Base-by-base conservation (phyloP, 2,888 invertebrate genomes). In the Scaptodrosophila latifasciaeformis region DNA sequence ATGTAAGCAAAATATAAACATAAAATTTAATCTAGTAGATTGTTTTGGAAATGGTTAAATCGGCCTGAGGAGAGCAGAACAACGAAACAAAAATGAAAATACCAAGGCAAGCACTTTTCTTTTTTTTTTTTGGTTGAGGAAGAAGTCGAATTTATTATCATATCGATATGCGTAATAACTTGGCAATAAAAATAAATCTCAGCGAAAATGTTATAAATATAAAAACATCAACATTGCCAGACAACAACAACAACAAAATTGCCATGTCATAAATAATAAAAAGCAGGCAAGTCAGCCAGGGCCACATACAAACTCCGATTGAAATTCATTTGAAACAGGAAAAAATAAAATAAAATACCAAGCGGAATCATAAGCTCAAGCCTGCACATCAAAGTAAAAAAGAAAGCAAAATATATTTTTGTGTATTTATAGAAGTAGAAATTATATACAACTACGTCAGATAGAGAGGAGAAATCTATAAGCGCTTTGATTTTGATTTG, bases 131-230 rank as follows among this genome's bases (percentile, higher is more conserved):
- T 7, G 24, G 24, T 7, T 24, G 24, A 7, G 24, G 24, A 7
- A 7, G 24, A 24, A 24, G 24, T 3, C 24, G 64, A 70, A 78
- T 77, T 79, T 79, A 77, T 77, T 72, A 69, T 66, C 75, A 75
- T 77, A 78, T 79, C 70, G 79, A 78, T 78, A 75, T 77, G 78
- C 79, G 69, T 75, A 79, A 79, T 79, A 79, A 77, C 75, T 75
- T 67, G 79, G 75, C 79, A 69, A 77, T 77, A 77, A 78, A 78
- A 79, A 78, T 78, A 79, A 78, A 79, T 77, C 77, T 75, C 70
- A 60, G 64, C 55, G 64, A 67, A 37, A 67, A 77, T 64, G 75
- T 70, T 62, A 78, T 78, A 78, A 78, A 78, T 78, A 77, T 74
- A 75, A 75, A 68, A 72, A 66, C 31, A 31, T 37, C 51, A 44